These are phyloP conservation scores for Eristalinus sepulchralis DNA, from an alignment of 2,888 invertebrate genomes.

Conservation along the genomic window DNA sequence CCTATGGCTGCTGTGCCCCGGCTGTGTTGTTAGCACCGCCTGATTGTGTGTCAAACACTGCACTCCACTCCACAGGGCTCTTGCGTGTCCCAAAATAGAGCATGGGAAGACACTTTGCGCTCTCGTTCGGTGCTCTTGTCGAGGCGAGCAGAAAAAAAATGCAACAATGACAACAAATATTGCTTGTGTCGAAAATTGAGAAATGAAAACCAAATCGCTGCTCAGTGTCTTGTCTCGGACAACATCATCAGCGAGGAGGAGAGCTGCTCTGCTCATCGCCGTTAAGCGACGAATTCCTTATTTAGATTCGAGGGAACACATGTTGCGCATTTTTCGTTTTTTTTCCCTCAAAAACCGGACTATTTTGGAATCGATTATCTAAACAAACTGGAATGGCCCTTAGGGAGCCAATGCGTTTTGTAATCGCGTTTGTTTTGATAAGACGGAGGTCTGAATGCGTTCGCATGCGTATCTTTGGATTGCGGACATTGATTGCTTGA, in stretches of 20 bases:
- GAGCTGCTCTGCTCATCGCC: background rate
- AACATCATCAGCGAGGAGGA: constrained; percentile 16
- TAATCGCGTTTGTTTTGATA: constrained; percentile 44
- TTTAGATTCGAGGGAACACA: constrained; percentile 58
- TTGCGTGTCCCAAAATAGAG: constrained; percentile 52
- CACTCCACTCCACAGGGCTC: constrained; percentile 50
- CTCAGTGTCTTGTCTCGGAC: constrained; percentile 21
- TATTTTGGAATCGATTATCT: constrained; percentile 64
- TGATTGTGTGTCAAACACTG: constrained; percentile 58
- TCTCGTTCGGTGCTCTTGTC: constrained; percentile 56
- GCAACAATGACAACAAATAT: constrained; percentile 42
- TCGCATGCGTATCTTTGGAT: background rate
- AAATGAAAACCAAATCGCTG: constrained; percentile 53
- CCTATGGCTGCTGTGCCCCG: constrained; percentile 27
- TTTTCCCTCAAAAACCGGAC: constrained; percentile 6
- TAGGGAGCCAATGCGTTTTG: constrained; percentile 35
- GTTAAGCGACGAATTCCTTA: constrained; percentile 3
- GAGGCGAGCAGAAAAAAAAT: constrained; percentile 20
- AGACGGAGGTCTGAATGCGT: constrained; percentile 8
- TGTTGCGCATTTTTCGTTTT: constrained; percentile 62
- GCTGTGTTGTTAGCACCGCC: constrained; percentile 49
- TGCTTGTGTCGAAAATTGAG: constrained; percentile 53
- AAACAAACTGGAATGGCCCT: constrained; percentile 60
- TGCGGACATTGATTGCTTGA: background rate
- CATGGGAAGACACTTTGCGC: constrained; percentile 71